phyloP scores from a whole-genome alignment of 2,797 vertebrate genomes.

The Mallotus villosus region DNA sequence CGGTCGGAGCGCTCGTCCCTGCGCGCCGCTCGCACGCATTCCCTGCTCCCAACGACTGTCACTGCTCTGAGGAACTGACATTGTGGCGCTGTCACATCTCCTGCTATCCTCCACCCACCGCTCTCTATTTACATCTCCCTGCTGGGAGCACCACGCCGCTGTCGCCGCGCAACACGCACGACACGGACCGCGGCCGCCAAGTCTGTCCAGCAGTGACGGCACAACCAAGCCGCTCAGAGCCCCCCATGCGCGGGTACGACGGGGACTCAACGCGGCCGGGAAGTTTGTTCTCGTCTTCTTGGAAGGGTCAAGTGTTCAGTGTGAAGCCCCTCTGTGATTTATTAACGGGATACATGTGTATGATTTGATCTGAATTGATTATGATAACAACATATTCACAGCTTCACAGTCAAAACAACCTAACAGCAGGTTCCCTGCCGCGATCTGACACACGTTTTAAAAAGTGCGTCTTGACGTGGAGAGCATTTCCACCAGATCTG shows the following conservation, averaged over 20 bases:
- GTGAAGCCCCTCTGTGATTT: no score
- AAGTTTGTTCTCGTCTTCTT: no score
- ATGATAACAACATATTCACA: neutral
- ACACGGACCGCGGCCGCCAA: neutral
- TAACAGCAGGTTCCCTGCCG: neutral
- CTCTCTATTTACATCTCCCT: neutral
- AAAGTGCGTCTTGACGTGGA: neutral
- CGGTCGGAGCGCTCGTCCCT: slow-evolving; percentile 4
- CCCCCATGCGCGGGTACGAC: no score
- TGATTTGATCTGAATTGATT: no score
- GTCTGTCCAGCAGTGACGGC: no score
- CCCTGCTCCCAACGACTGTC: neutral
- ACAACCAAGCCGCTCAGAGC: no score
- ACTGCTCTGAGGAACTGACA: neutral
- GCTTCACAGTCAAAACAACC: neutral
- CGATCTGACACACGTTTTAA: neutral
- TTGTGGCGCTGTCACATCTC: neutral
- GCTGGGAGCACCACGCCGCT: no score
- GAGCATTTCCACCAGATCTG: no score
- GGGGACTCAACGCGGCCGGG: no score
- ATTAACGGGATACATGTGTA: no score
- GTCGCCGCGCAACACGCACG: neutral
- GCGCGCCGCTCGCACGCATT: no score
- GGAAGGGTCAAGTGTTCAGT: no score
- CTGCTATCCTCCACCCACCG: neutral